Conservation (phyloP, 2,113 vertebrate genomes). For the Eira barbara region DNA sequence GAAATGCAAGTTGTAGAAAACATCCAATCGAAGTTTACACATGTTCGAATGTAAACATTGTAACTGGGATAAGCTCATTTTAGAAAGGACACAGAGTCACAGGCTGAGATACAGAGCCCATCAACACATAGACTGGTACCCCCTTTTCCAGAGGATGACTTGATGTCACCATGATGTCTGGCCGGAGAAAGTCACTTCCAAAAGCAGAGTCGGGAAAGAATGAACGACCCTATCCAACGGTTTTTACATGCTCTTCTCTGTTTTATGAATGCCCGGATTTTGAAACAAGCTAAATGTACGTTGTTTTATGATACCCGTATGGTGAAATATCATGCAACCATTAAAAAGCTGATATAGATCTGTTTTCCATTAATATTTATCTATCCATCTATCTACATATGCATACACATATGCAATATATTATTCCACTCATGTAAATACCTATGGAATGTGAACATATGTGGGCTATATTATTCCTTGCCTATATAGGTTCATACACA, state of each 20-base stretch:
- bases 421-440: neutral
- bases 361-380: neutral
- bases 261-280: neutral
- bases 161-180: neutral
- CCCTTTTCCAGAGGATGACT: neutral
- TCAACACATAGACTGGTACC: rapidly evolving
- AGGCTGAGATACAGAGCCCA: neutral
- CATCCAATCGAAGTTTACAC: neutral
- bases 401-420: too few relatives aligned
- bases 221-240: neutral
- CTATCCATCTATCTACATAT: neutral
- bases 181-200: neutral
- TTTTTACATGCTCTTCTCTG: neutral
- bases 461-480: neutral
- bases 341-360: neutral
- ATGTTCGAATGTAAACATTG: neutral
- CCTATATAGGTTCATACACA: neutral
- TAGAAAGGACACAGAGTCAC: too few relatives aligned
- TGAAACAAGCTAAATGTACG: neutral
- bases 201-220: neutral
- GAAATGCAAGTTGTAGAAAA: neutral
- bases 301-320: neutral
- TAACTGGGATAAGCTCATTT: neutral
- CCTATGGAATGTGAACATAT: neutral
- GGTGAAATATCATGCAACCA: neutral